Evolutionary conservation across 2,888 invertebrate species (phyloP), one percentile per base, ranked within the genome.

Genomic region (Pristionchus maxplancki): DNA sequence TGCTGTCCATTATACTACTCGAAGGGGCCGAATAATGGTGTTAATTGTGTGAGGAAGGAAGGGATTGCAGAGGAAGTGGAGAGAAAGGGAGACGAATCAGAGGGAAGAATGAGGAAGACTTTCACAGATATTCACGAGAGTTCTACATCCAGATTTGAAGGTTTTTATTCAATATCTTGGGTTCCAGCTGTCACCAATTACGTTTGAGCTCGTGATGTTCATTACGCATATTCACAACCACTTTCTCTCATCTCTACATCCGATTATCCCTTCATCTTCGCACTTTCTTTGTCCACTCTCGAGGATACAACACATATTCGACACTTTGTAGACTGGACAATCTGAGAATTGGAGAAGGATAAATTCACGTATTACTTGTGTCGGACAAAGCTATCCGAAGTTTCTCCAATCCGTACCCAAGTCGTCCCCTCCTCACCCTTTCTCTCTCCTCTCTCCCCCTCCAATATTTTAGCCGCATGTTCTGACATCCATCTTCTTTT

Each of bases 1-100:
- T 31, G 20, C 20, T 67, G 37, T 71, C 71, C 71, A 78, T 48
- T 15, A 17, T 74, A 9, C 44, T 40, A 78, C 44, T 78, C n/a
- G 67, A n/a, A 48, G 44, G 40, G 15, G 40, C 58, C n/a, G 78
- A 78, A 78, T 78, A 78, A 78, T 78, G 78, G 78, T 44, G 78
- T 78, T 78, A 78, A 78, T 78, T 78, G 78, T 83, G 82, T 20
- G 53, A 83, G 82, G 82, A 53, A 53, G 82, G 82, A 83, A 53
- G 53, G 81, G 53, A 53, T 53, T 50, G 82, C 11, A 83, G 53
- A 83, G 82, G 44, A 44, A 83, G 82, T 34, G 81, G 31, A 53
- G 82, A 83, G 82, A 53, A 44, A 50, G 31, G 82, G 44, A 24
- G 44, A 37, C 1, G 82, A 44, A 44, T 44, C 44, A 8, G 44